Evolutionary conservation across 2,797 vertebrate species (phyloP).

Genomic region (Melanogrammus aeglefinus): DNA sequence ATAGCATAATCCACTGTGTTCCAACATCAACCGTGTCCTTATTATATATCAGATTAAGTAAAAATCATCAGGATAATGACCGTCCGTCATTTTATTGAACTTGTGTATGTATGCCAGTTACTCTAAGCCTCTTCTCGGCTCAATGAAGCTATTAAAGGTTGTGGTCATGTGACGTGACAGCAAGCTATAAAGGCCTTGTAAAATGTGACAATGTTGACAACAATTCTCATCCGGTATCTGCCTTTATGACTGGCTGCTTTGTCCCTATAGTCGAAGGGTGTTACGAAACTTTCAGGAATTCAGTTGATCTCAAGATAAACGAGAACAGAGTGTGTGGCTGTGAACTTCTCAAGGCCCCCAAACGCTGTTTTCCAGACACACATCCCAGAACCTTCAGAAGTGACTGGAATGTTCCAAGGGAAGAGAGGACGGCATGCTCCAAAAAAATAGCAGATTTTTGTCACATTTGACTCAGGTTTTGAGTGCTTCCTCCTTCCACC

Average conservation of each 20-base stretch:
- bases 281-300: slow-evolving; percentile 49
- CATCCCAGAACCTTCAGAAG: slow-evolving; percentile 41
- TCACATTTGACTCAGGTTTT: slow-evolving; percentile 41
- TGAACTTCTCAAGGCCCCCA: slow-evolving; percentile 39
- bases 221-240: slow-evolving; percentile 27
- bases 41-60: slow-evolving; percentile 37
- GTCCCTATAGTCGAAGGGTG: slow-evolving; percentile 24
- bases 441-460: slow-evolving; percentile 48
- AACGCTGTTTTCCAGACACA: slow-evolving; percentile 35
- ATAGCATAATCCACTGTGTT: slow-evolving; percentile 58
- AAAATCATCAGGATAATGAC: slow-evolving; percentile 35
- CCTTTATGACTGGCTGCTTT: slow-evolving; percentile 37
- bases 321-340: slow-evolving; percentile 46
- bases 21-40: slow-evolving; percentile 61
- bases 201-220: slow-evolving; percentile 30
- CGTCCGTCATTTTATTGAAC: slow-evolving; percentile 18
- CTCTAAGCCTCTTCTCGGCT: neutral
- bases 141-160: neutral
- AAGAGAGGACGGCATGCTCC: slow-evolving; percentile 20
- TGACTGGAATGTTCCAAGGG: slow-evolving; percentile 53
- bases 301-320: slow-evolving; percentile 41
- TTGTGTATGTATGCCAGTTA: neutral
- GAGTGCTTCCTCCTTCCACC: slow-evolving; percentile 25
- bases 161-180: slow-evolving; percentile 25
- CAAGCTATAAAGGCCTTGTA: slow-evolving; percentile 18